Base-by-base conservation (phyloP, 2,113 vertebrate species). In the Leiothrix lutea region DNA sequence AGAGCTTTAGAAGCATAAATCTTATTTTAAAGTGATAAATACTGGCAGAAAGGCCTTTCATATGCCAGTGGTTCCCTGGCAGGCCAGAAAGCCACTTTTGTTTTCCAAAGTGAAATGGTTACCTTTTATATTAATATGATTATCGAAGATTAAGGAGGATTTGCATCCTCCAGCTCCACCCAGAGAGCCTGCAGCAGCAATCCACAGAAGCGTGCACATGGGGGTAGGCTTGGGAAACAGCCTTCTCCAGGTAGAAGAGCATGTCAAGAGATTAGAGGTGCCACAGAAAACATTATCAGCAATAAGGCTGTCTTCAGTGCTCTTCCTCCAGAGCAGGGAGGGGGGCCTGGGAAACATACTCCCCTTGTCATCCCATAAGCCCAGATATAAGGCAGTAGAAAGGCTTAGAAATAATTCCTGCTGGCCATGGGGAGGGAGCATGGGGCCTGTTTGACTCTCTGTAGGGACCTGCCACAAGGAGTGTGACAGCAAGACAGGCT, bases 1-100 rank as follows among this genome's bases (percentile, higher is more conserved):
- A 28, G 71, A 90, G 71, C 91, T 97, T 97, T 69, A 90, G 92
- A 97, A 89, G 29, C 54, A 5, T 86, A 97, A 93, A 95, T 95
- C 91, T 92, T 92, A 72, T 81, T 93, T 85, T 88, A 73, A 54
- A 95, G 83, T 75, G 69, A 80, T 88, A 88, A 92, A 92, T 57
- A 89, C 87, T 85, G 86, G 81, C 82, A 91, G 18, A 21, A 90
- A 77, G 58, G 92, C 94, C 84, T 95, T 89, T 90, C 93, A 95
- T 83, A 88, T 51, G 78, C 64, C 87, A 95, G n/a, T 67, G 65
- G 75, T 81, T 96, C 87, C 75, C 91, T 87, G 69, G 88, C 78
- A 91, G 82, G 77, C 90, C 86, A 91, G 89, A 91, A 72, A 93
- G 48, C 61, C 90, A 96, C 91, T 91, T 96, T 92, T 95, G 91